Base-by-base conservation (phyloP, 92 coral and sea anemone genomes). In the Actinernus sp. region DNA sequence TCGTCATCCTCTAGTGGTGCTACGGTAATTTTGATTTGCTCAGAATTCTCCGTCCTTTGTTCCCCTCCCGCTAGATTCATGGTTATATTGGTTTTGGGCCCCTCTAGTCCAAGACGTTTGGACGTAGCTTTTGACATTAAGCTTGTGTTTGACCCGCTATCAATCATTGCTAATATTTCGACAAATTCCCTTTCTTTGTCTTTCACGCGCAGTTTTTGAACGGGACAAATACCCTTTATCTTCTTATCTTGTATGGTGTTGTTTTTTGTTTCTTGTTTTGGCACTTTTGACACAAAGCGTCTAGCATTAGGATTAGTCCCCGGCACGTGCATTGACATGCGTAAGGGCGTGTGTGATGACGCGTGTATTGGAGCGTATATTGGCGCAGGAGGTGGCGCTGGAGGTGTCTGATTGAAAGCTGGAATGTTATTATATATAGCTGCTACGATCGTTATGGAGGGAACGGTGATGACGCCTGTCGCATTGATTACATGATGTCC, bases 101-200 rank as follows among this genome's bases (percentile, higher is more conserved):
- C 87, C 4, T 32, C 10, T 23, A 71, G 26, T n/a, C 74, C 68
- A 13, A 81, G 87, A 9, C 55, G 31, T 67, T 37, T 43, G 0
- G 33, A 49, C 0, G 72, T 63, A 26, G 31, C 43, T 36, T 81
- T 81, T 21, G 87, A 71, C 3, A 81, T 31, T 29, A 81, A 50
- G 27, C 87, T 81, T 0, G 73, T 43, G 58, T 82, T 82, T 2
- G 82, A 81, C 4, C 82, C 68, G 32, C 78, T 78, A 36, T 67
- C 72, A 16, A 71, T 24, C 80, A 80, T 80, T 33, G 80, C 87
- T 14, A 71, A 38, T 3, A 41, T 58, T 18, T 78, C 72, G 13
- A 49, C 31, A 32, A 25, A 24, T 4, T 26, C 26, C 56, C 72
- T 69, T 17, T 71, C 53, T 29, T 55, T 38, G 53, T 71, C 68